Conservation (phyloP, 2,797 vertebrate species). For the Eidolon dupreanum region DNA sequence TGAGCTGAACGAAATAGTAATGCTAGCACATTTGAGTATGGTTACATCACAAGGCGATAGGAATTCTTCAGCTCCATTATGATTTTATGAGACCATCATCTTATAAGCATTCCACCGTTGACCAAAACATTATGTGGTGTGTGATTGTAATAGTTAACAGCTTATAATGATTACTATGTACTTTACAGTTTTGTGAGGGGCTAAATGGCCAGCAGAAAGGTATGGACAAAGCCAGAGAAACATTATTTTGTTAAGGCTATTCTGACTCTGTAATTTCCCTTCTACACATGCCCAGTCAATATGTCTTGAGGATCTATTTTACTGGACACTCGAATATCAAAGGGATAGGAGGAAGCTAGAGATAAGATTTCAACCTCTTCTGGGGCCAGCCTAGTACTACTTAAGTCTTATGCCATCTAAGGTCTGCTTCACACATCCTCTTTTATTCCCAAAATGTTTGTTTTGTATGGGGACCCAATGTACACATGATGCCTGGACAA, state of each 20-base stretch:
- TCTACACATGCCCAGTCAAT: neutral
- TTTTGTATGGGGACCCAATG: neutral
- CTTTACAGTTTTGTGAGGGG: neutral
- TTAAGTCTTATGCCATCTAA: neutral
- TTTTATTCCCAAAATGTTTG: neutral
- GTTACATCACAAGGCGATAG: neutral
- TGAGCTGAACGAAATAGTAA: neutral
- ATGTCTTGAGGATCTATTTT: neutral
- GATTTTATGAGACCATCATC: neutral
- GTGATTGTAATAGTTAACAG: neutral
- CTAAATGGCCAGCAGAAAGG: neutral
- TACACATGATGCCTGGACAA: neutral
- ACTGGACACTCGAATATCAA: neutral
- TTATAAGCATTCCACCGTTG: neutral
- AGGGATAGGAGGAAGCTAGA: neutral
- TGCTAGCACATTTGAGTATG: neutral
- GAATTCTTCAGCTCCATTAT: neutral
- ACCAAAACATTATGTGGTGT: neutral
- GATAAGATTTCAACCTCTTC: neutral
- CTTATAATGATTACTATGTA: neutral
- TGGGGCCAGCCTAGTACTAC: neutral
- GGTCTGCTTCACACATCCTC: neutral
- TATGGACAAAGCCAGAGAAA: neutral
- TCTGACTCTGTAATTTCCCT: neutral
- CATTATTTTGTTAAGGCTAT: neutral